phyloP scores from a whole-genome alignment of 1,140 invertebrate species.

The Epicauta chinensis region DNA sequence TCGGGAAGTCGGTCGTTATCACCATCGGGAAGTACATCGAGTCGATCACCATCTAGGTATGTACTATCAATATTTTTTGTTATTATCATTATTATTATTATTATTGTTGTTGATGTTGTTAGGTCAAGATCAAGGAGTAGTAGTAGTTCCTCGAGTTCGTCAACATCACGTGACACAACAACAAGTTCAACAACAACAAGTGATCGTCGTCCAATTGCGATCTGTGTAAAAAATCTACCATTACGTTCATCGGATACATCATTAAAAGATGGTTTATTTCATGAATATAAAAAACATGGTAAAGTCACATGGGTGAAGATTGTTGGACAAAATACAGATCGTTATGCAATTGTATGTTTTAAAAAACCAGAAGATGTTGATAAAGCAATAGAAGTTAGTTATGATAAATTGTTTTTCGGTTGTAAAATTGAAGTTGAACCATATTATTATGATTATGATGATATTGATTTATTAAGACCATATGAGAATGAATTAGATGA shows the following conservation, averaged over 20 bases:
- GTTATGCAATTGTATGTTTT: constrained; percentile 86
- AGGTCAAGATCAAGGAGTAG: constrained; percentile 49
- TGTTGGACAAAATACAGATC: constrained; percentile 70
- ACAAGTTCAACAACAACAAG: constrained; percentile 14
- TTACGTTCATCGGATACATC: constrained; percentile 86
- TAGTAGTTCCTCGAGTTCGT: constrained; percentile 40
- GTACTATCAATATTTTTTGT: no score
- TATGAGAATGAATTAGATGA: constrained; percentile 93
- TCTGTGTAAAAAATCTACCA: constrained; percentile 87
- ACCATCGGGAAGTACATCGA: constrained; percentile 44
- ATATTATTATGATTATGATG: constrained; percentile 79
- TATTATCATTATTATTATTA: no score
- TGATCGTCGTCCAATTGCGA: constrained; percentile 74
- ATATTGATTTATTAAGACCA: constrained; percentile 78
- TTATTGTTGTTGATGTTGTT: background rate
- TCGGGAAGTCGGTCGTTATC: constrained; percentile 45
- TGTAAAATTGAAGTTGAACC: constrained; percentile 88
- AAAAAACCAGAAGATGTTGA: constrained; percentile 95
- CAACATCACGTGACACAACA: constrained; percentile 33
- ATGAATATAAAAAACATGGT: constrained; percentile 98
- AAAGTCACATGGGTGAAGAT: constrained; percentile 93
- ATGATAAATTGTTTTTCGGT: constrained; percentile 94
- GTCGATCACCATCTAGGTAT: constrained; percentile 47
- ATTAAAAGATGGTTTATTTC: constrained; percentile 93
- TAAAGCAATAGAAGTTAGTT: constrained; percentile 90